Evolutionary conservation across 2,888 invertebrate species (phyloP).

Genomic region (Miltochrista miniata): DNA sequence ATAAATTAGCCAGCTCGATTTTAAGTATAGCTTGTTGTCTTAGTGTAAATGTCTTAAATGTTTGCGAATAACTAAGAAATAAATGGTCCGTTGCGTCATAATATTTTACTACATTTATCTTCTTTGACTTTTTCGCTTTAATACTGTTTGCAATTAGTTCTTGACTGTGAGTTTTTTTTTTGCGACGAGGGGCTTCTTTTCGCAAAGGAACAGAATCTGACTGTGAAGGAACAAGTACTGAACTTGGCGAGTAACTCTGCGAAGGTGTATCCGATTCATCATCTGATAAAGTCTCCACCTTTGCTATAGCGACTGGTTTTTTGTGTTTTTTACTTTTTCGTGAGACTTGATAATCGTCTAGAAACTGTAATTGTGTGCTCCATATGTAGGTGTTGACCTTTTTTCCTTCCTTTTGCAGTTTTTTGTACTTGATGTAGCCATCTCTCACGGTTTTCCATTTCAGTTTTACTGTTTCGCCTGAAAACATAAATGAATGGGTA

Average conservation of each 20-base stretch:
- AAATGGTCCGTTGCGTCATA: constrained; percentile 38
- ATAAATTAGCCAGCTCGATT: constrained; percentile 42
- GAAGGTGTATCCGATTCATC: constrained; percentile 11
- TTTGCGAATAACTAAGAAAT: constrained; percentile 39
- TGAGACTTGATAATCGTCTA: constrained; percentile 30
- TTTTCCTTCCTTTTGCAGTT: constrained; percentile 23
- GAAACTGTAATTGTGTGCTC: constrained; percentile 36
- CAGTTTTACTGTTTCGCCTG: constrained; percentile 41
- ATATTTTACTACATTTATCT: constrained; percentile 6
- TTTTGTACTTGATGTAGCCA: constrained; percentile 46
- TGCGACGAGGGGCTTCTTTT: constrained; percentile 4
- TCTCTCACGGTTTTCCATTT: constrained; percentile 52
- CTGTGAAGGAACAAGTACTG: constrained; percentile 12
- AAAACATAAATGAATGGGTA: constrained; percentile 7
- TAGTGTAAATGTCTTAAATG: constrained; percentile 35
- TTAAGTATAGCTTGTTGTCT: constrained; percentile 34
- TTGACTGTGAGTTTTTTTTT: constrained; percentile 2
- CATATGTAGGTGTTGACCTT: constrained; percentile 40
- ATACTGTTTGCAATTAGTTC: constrained; percentile 4
- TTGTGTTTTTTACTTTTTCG: constrained; percentile 12
- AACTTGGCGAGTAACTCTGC: constrained; percentile 9
- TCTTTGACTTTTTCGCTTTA: constrained; percentile 10
- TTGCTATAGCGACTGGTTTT: background rate
- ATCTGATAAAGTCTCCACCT: constrained; percentile 11
- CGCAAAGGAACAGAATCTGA: constrained; percentile 14